A percentile compares a stretch with the other conserved stretches of the same genome.
Evolutionary conservation across 2,797 vertebrate genomes (phyloP).

Genomic region (Neosilurus hyrtlii): DNA sequence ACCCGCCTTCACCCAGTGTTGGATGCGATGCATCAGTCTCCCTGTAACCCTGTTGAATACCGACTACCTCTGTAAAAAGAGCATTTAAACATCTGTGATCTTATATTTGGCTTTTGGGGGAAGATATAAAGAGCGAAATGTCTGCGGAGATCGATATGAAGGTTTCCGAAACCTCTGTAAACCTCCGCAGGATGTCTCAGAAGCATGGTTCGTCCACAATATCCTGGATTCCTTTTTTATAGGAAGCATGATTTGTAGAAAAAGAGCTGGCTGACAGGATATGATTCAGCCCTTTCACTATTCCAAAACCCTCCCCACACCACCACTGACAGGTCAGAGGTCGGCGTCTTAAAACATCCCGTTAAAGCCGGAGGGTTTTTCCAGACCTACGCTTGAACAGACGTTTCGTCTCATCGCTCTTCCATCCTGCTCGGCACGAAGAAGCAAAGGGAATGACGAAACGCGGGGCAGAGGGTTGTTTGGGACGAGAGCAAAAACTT

Average conservation of each 20-base stretch:
- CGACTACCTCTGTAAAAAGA: too few relatives aligned
- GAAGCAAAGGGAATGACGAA: not conserved
- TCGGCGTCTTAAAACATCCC: constrained; percentile 23
- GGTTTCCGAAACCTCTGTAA: not conserved
- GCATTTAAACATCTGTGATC: not conserved
- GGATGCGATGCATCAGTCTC: too few relatives aligned
- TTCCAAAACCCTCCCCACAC: constrained; percentile 12
- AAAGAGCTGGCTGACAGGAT: constrained; percentile 14
- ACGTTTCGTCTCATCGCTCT: not conserved
- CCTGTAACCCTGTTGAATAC: too few relatives aligned
- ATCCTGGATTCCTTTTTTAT: not conserved
- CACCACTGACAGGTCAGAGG: constrained; percentile 22
- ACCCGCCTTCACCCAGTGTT: too few relatives aligned
- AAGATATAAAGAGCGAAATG: not conserved
- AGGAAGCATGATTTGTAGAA: not conserved
- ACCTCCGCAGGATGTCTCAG: not conserved
- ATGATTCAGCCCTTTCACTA: constrained; percentile 33
- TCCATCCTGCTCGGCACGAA: not conserved
- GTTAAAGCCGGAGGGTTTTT: constrained; percentile 21
- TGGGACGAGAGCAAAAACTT: not conserved
- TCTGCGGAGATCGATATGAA: not conserved
- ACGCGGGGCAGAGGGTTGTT: too few relatives aligned
- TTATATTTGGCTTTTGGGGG: not conserved
- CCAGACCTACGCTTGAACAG: not conserved
- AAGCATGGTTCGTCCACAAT: not conserved